phyloP scores from a whole-genome alignment of 2,113 vertebrate species.

The Oenanthe oenanthe region DNA sequence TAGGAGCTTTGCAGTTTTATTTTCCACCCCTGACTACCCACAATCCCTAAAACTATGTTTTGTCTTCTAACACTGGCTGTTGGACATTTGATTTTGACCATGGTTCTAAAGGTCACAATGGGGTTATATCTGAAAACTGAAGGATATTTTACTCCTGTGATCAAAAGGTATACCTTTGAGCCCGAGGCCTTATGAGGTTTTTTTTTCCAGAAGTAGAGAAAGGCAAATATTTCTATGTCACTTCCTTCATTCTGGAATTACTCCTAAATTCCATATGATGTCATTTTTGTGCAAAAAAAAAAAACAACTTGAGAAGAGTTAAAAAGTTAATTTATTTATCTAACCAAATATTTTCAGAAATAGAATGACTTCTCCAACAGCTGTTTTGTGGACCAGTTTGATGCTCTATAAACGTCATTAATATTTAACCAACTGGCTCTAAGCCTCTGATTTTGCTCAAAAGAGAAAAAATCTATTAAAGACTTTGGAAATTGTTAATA shows the following conservation, averaged over 20 bases:
- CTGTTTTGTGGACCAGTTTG: neutral
- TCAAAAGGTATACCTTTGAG: neutral
- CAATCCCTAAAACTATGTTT: neutral
- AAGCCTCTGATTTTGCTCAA: neutral
- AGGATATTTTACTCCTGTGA: neutral
- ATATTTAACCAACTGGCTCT: neutral
- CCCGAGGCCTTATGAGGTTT: neutral
- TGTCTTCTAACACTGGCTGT: neutral
- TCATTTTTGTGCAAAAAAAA: neutral
- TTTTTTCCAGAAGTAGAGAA: neutral
- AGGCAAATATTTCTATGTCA: neutral
- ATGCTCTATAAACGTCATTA: neutral
- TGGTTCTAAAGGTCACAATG: neutral
- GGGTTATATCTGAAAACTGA: neutral
- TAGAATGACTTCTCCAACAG: neutral
- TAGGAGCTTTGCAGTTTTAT: neutral
- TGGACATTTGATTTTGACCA: neutral
- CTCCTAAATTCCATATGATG: neutral
- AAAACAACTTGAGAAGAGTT: neutral
- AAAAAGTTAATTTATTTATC: neutral
- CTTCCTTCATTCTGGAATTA: neutral
- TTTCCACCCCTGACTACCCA: neutral
- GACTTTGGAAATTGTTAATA: neutral
- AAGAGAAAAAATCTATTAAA: neutral
- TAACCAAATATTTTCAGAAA: neutral